A percentile compares a stretch with the other conserved stretches of the same genome.
Evolutionary conservation across 2,113 vertebrate genomes (phyloP).

Genomic region (Progne subis): DNA sequence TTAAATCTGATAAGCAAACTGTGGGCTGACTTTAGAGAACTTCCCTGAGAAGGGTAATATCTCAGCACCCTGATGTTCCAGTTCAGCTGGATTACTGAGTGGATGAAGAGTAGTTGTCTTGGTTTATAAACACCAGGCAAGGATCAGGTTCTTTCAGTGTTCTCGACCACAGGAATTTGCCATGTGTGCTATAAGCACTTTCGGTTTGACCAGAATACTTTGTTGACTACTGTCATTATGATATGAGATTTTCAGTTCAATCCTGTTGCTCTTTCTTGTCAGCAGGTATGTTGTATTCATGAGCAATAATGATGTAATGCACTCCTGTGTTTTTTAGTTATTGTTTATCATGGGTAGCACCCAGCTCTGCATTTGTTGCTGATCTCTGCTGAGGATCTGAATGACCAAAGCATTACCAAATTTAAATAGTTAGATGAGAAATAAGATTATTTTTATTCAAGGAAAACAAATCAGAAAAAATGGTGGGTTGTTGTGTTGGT

Average conservation of each 20-base stretch:
- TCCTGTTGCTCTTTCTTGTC: neutral
- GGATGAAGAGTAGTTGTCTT: neutral
- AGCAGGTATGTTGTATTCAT: neutral
- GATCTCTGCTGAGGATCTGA: neutral
- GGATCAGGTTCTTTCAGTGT: neutral
- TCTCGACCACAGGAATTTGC: neutral
- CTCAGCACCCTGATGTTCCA: slow-evolving; percentile 18
- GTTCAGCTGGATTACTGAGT: slow-evolving; percentile 44
- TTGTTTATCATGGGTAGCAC: neutral
- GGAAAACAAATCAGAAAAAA: neutral
- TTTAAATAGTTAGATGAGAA: neutral
- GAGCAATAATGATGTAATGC: neutral
- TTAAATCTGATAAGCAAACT: slow-evolving; percentile 13
- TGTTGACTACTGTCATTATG: neutral
- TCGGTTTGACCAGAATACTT: neutral
- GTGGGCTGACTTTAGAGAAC: slow-evolving; percentile 10
- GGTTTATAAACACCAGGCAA: neutral
- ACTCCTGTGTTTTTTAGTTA: neutral
- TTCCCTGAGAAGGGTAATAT: neutral
- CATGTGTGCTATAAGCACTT: neutral
- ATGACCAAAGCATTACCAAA: neutral
- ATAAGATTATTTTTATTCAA: neutral
- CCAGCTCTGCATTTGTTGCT: neutral
- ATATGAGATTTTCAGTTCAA: neutral
- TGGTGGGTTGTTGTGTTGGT: too few relatives aligned